phyloP scores from a whole-genome alignment of 2,797 vertebrate genomes.

The Paramormyrops hopkinsi region DNA sequence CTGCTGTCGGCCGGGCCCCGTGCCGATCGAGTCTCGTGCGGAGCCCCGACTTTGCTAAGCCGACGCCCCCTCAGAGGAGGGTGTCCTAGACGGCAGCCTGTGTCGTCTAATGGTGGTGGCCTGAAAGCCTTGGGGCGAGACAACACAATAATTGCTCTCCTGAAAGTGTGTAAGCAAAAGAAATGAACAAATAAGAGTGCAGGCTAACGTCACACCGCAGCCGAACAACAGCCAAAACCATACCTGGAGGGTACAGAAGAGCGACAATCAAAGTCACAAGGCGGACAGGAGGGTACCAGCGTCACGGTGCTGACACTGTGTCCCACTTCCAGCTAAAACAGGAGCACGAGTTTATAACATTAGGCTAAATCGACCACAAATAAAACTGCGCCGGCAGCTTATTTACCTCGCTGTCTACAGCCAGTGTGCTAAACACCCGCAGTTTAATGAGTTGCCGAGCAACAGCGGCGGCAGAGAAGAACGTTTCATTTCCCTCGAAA shows the following conservation, averaged over 20 bases:
- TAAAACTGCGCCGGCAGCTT: background rate
- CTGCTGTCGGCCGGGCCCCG: background rate
- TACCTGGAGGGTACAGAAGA: background rate
- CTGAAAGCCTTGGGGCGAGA: background rate
- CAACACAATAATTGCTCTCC: background rate
- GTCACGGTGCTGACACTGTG: background rate
- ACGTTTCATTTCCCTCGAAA: background rate
- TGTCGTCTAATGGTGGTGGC: background rate
- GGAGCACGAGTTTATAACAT: background rate
- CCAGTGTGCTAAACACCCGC: background rate
- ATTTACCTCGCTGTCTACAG: background rate
- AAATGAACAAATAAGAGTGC: background rate
- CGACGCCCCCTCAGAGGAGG: background rate
- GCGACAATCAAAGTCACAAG: background rate
- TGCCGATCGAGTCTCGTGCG: background rate
- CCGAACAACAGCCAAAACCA: background rate
- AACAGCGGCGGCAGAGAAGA: background rate
- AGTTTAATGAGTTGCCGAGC: background rate
- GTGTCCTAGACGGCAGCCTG: background rate
- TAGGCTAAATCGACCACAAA: background rate
- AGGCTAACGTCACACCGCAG: background rate
- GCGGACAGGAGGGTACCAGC: background rate
- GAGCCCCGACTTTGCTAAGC: background rate
- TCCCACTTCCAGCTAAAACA: background rate
- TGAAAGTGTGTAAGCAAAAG: background rate